Conservation (phyloP, 1,140 invertebrate genomes). For the Bactericera cockerelli region DNA sequence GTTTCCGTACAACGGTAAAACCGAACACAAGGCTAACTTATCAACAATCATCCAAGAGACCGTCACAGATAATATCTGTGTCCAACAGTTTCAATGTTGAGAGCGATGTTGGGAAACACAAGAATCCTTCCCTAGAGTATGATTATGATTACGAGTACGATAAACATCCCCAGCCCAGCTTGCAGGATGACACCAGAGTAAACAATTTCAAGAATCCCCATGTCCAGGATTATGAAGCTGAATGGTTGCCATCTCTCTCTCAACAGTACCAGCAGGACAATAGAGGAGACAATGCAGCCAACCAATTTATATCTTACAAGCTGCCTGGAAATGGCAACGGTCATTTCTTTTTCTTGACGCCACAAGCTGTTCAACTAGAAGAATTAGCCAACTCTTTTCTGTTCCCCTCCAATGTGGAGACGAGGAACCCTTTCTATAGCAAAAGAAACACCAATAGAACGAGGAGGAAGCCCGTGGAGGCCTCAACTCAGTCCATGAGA, state of each 20-base stretch:
- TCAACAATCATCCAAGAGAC: not conserved
- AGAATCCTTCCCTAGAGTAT: not conserved
- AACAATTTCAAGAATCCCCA: not conserved
- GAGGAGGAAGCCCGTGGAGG: not conserved
- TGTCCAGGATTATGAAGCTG: not conserved
- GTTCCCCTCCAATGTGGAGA: not conserved
- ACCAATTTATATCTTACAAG: slow-evolving; percentile 45
- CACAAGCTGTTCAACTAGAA: slow-evolving; percentile 32
- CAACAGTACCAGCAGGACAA: not conserved
- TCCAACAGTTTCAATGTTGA: not conserved
- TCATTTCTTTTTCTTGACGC: slow-evolving; percentile 60
- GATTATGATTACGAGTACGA: not conserved
- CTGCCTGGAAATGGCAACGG: slow-evolving; percentile 47
- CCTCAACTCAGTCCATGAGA: not conserved
- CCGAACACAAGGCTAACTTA: not conserved
- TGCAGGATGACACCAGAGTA: not conserved
- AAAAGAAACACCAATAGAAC: slow-evolving; percentile 7
- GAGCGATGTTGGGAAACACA: not conserved
- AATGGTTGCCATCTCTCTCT: not conserved
- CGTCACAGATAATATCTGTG: not conserved
- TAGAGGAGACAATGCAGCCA: not conserved
- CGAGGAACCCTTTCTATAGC: not conserved
- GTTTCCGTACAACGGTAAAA: slow-evolving; percentile 4
- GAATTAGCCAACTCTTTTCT: not conserved
- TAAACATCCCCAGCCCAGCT: not conserved